Evolutionary conservation across 2,888 invertebrate genomes (phyloP), one percentile per base, ranked within the genome.

Genomic region (Chesias legatella): DNA sequence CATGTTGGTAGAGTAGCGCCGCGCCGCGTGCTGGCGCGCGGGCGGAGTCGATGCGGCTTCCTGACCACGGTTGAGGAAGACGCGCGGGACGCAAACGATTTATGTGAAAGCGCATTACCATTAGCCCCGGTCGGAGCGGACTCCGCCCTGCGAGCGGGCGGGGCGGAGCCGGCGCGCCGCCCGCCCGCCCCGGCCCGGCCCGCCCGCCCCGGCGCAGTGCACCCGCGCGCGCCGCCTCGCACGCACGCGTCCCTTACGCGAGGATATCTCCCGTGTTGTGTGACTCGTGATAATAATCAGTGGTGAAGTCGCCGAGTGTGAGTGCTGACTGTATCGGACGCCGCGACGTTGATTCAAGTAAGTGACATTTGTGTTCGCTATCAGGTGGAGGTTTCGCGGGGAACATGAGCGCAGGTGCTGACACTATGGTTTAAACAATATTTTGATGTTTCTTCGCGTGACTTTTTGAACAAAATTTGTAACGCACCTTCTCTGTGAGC

Each of bases 41-140:
- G 6, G 24, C 30, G 30, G 37, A 34, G 46, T 25, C 20, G 9
- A 7, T 11, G n/a, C n/a, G n/a, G n/a, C n/a, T n/a, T n/a, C n/a
- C n/a, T n/a, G n/a, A n/a, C n/a, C n/a, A n/a, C n/a, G n/a, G n/a
- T n/a, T n/a, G n/a, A n/a, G n/a, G n/a, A n/a, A n/a, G 41, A 27
- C 41, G 13, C 10, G 40, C 10, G 33, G 40, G 49, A 42, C 43
- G 51, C 46, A 34, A 30, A 22, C 50, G 44, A 48, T 69, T 67
- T 69, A 67, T 69, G 67, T 63, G 65, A 71, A 72, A 58, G 39
- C 62, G 61, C 56, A 63, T 70, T 72, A 69, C 62, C 56, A 35
- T 23, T 44, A 33, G 48, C 23, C 9, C 25, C 13, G 21, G 36
- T 42, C 23, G 42, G 37, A 41, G 45, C 25, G 7, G 37, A 56